Evolutionary conservation across 2,113 vertebrate genomes (phyloP).

Genomic region (Panthera tigris): DNA sequence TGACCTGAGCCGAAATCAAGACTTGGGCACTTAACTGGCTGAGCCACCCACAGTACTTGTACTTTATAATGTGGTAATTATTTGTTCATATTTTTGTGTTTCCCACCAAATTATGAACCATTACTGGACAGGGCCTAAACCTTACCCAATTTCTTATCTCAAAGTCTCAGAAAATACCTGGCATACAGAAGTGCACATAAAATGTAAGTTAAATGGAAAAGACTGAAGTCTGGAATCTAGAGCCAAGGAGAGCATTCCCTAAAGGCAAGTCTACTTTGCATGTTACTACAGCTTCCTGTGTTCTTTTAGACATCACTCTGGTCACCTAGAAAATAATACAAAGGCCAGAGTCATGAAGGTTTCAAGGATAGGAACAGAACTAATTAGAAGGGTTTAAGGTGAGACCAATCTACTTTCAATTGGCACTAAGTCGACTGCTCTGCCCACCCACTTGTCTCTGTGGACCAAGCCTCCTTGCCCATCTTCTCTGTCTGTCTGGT

Average conservation of each 20-base stretch:
- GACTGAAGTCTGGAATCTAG: slow-evolving; percentile 29
- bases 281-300: slow-evolving; percentile 7
- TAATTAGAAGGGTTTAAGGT: neutral
- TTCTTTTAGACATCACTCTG: neutral
- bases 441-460: neutral
- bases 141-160: slow-evolving; percentile 32
- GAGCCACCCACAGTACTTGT: neutral
- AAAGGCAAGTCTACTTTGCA: slow-evolving; percentile 2
- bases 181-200: slow-evolving; percentile 17
- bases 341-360: neutral
- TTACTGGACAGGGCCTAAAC: neutral
- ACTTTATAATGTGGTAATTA: neutral
- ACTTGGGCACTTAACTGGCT: too few species aligned
- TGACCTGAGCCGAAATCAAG: too few species aligned
- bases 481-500: neutral
- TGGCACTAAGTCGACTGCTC: neutral
- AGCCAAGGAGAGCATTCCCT: neutral
- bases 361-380: neutral
- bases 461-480: neutral
- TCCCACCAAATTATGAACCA: neutral
- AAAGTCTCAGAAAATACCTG: slow-evolving; percentile 38
- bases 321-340: slow-evolving; percentile 25
- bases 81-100: neutral
- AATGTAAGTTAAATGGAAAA: slow-evolving; percentile 26
- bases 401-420: neutral